Percentiles rank a stretch among this genome's conserved stretches.
phyloP scores from a whole-genome alignment of 2,113 vertebrate genomes.

The Hystrix cristata region DNA sequence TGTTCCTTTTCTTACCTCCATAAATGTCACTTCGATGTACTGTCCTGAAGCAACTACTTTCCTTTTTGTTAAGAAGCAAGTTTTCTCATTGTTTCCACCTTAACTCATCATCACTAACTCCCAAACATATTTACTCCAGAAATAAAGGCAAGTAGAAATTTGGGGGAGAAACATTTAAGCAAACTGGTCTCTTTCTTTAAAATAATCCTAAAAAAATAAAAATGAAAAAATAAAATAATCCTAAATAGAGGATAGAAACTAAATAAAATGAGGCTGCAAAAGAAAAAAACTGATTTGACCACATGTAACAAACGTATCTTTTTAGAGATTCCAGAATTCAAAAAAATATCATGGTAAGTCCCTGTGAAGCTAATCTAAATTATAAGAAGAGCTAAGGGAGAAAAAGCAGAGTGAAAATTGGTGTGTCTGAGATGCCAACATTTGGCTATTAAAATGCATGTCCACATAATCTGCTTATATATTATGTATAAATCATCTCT shows the following conservation, averaged over 20 bases:
- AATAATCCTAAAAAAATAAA: conserved; percentile 19
- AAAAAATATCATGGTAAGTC: conserved; percentile 33
- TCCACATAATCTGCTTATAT: not conserved
- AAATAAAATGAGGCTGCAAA: conserved; percentile 44
- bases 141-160: conserved; percentile 35
- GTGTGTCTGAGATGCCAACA: conserved; percentile 22
- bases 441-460: not conserved
- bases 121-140: not conserved
- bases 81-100: conserved; percentile 4
- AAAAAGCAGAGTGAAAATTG: conserved; percentile 46
- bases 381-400: not conserved
- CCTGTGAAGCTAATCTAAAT: conserved; percentile 6
- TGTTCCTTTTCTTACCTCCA: conserved; percentile 19
- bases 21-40: conserved; percentile 19
- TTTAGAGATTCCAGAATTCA: conserved; percentile 35
- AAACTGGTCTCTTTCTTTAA: conserved; percentile 36
- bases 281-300: conserved; percentile 39
- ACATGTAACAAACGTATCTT: conserved; percentile 55
- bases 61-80: not conserved
- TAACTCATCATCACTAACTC: not conserved
- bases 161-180: not conserved
- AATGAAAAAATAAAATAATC: not conserved
- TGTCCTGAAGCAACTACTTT: conserved; percentile 35
- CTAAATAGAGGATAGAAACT: conserved; percentile 31
- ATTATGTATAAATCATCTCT: not conserved